These are phyloP conservation scores for Epizoanthus illoricatus DNA, from an alignment of 92 coral and sea anemone genomes.

Conservation along the genomic window DNA sequence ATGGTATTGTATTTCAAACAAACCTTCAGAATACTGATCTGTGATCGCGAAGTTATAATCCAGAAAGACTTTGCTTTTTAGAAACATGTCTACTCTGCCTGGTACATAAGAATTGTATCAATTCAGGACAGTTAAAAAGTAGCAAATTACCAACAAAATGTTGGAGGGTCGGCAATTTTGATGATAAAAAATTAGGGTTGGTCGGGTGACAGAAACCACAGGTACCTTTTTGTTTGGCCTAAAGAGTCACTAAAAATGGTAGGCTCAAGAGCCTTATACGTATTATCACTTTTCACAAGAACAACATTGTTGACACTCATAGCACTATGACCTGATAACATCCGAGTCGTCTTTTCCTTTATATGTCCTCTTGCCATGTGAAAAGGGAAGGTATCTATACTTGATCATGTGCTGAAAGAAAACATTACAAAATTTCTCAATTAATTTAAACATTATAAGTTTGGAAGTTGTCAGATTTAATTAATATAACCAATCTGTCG, in stretches of 20 bases:
- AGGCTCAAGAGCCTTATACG: neutral
- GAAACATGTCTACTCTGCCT: no score
- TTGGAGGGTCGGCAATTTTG: no score
- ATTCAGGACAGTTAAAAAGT: no score
- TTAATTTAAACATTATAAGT: neutral
- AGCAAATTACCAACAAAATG: no score
- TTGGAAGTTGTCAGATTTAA: neutral
- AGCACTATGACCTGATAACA: constrained; percentile 76
- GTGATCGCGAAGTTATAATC: no score
- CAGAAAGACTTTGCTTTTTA: no score
- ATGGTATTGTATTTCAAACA: no score
- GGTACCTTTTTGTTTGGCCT: no score
- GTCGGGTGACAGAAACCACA: no score
- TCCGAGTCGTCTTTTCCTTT: constrained; percentile 88
- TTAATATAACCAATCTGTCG: neutral
- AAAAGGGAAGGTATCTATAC: constrained; percentile 90
- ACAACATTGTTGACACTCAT: neutral
- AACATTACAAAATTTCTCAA: neutral
- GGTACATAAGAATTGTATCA: no score
- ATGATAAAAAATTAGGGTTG: no score
- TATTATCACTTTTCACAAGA: neutral
- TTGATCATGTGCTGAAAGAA: constrained; percentile 89
- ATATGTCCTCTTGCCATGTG: constrained; percentile 94
- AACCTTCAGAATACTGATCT: no score
- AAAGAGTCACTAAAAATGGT: neutral